phyloP scores from a whole-genome alignment of 2,888 invertebrate genomes.

The Acleris holmiana region DNA sequence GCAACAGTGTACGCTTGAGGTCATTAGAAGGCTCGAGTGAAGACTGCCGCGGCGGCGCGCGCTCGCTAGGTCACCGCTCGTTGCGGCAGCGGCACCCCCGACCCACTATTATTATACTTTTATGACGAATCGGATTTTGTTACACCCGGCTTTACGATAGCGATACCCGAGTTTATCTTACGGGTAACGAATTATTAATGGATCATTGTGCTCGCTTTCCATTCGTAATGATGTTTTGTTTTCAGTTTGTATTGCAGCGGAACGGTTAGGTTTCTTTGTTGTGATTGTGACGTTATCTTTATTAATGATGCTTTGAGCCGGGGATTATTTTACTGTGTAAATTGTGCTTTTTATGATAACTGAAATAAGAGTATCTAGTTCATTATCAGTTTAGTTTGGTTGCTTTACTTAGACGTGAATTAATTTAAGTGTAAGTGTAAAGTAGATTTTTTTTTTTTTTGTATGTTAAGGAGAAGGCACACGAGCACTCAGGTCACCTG shows the following conservation, averaged over 20 bases:
- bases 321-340: too few relatives aligned
- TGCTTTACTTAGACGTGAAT: too few relatives aligned
- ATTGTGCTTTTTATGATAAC: too few relatives aligned
- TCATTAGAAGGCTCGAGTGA: conserved; percentile 82
- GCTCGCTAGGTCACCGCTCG: conserved; percentile 76
- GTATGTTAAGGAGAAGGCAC: too few relatives aligned
- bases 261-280: not conserved
- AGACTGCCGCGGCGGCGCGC: conserved; percentile 82
- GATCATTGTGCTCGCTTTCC: conserved; percentile 27
- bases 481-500: too few relatives aligned
- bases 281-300: not conserved
- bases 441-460: too few relatives aligned
- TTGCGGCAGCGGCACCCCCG: conserved; percentile 80
- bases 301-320: too few relatives aligned
- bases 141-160: conserved; percentile 63
- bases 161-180: conserved; percentile 51
- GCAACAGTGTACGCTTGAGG: conserved; percentile 79
- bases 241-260: conserved; percentile 2
- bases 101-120: conserved; percentile 84
- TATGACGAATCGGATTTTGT: conserved; percentile 83
- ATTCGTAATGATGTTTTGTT: conserved; percentile 34
- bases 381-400: not conserved
- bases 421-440: too few relatives aligned
- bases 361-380: too few relatives aligned
- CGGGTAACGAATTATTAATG: conserved; percentile 37